phyloP scores from a whole-genome alignment of 2,797 vertebrate genomes.

The Allobates femoralis region DNA sequence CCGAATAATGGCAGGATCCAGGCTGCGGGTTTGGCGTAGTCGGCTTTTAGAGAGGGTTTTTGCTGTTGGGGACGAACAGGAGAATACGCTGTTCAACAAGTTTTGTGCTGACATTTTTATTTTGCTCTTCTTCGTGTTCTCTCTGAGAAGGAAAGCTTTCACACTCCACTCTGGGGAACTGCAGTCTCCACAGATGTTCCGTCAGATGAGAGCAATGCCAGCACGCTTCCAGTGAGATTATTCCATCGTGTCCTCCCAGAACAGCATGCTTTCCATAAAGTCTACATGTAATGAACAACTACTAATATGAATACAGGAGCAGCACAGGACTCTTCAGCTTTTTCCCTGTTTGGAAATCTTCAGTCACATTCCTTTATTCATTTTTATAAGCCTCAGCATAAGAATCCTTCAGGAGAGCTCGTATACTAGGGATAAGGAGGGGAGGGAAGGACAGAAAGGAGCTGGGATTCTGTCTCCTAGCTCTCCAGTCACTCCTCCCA shows the following conservation, averaged over 20 bases:
- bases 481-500: constrained; percentile 60
- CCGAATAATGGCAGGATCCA: constrained; percentile 88
- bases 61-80: constrained; percentile 79
- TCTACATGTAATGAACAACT: constrained; percentile 19
- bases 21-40: constrained; percentile 88
- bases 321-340: not conserved
- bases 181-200: constrained; percentile 61
- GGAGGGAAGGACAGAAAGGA: constrained; percentile 53
- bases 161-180: constrained; percentile 64
- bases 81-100: constrained; percentile 91
- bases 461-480: constrained; percentile 50
- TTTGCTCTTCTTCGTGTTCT: constrained; percentile 22
- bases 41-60: constrained; percentile 84
- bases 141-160: constrained; percentile 23
- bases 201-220: constrained; percentile 42
- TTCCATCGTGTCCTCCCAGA: constrained; percentile 49
- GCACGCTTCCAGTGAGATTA: constrained; percentile 47
- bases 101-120: constrained; percentile 86
- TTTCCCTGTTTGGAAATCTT: constrained; percentile 24
- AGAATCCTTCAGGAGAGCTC: constrained; percentile 45
- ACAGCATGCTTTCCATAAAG: constrained; percentile 52
- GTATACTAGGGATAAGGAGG: constrained; percentile 44
- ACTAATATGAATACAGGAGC: constrained; percentile 13
- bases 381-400: constrained; percentile 32
- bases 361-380: constrained; percentile 52